These are phyloP conservation scores for Notodromas monacha DNA, from an alignment of 2,888 invertebrate species.

Conservation along the genomic window DNA sequence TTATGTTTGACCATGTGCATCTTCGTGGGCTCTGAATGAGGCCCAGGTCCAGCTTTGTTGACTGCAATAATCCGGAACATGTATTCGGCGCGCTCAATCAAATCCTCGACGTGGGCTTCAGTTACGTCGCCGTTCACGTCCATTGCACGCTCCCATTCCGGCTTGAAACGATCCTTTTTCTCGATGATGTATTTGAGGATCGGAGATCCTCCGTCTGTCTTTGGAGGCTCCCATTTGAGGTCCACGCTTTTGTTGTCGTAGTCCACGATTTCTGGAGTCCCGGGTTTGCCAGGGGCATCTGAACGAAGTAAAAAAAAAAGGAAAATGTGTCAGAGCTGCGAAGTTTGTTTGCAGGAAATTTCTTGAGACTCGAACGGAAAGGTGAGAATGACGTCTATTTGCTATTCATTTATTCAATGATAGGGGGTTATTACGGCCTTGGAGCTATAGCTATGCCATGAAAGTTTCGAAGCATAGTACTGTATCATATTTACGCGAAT, in stretches of 20 bases:
- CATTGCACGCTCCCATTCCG: slow-evolving; percentile 59
- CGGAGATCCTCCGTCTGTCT: slow-evolving; percentile 61
- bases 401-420: too few species aligned
- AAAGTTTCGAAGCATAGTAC: too few species aligned
- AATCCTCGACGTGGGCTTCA: slow-evolving; percentile 26
- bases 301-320: slow-evolving; percentile 11
- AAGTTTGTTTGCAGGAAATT: too few species aligned
- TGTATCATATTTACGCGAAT: too few species aligned
- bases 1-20: slow-evolving; percentile 61
- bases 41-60: slow-evolving; percentile 67
- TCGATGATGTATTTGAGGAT: slow-evolving; percentile 73
- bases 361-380: too few species aligned
- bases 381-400: too few species aligned
- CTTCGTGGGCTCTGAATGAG: slow-evolving; percentile 60
- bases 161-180: slow-evolving; percentile 45
- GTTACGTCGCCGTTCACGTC: slow-evolving; percentile 24
- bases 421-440: too few species aligned
- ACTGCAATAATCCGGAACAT: slow-evolving; percentile 68
- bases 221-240: slow-evolving; percentile 62
- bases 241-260: slow-evolving; percentile 79
- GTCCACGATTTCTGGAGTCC: slow-evolving; percentile 58
- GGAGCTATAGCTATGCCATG: too few species aligned
- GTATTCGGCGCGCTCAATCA: slow-evolving; percentile 64
- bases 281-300: slow-evolving; percentile 64
- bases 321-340: slow-evolving; percentile 10